Conservation (phyloP, 2,797 vertebrate species). For the Pipistrellus pipistrellus region DNA sequence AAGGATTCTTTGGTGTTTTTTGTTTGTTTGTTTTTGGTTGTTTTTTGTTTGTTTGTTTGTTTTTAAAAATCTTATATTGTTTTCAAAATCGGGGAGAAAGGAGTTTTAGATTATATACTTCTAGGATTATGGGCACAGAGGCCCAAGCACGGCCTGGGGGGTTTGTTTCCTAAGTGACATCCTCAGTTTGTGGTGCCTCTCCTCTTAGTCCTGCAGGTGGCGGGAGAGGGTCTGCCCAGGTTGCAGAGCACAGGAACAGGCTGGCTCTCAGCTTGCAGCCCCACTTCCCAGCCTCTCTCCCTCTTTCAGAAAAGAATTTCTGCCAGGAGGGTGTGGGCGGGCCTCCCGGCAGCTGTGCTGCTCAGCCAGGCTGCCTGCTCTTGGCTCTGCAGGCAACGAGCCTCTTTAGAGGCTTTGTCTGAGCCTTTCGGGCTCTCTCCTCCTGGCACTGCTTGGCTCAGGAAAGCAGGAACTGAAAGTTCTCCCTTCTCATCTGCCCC, state of each 20-base stretch:
- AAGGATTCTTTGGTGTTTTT: not conserved
- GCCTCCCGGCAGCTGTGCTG: not conserved
- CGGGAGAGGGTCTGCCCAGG: not conserved
- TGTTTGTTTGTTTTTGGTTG: not conserved
- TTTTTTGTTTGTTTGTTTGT: not conserved
- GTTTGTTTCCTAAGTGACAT: not conserved
- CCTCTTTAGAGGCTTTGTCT: slow-evolving; percentile 69
- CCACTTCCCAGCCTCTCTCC: not conserved
- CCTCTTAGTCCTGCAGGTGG: not conserved
- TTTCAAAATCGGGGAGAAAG: not conserved
- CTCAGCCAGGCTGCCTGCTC: not conserved
- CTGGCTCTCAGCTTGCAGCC: not conserved
- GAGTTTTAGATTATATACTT: not conserved
- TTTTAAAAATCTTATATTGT: not conserved
- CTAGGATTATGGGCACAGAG: not conserved
- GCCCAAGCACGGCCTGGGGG: not conserved
- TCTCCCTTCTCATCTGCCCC: not conserved
- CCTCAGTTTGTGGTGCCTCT: not conserved
- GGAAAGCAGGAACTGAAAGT: slow-evolving; percentile 2
- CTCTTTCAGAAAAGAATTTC: not conserved
- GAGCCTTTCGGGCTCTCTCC: not conserved
- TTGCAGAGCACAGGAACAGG: not conserved
- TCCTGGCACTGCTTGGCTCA: slow-evolving; percentile 49
- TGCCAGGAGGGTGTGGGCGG: not conserved
- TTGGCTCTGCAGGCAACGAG: not conserved